Conservation (phyloP, 1,140 invertebrate genomes). For the Nilaparvata lugens region DNA sequence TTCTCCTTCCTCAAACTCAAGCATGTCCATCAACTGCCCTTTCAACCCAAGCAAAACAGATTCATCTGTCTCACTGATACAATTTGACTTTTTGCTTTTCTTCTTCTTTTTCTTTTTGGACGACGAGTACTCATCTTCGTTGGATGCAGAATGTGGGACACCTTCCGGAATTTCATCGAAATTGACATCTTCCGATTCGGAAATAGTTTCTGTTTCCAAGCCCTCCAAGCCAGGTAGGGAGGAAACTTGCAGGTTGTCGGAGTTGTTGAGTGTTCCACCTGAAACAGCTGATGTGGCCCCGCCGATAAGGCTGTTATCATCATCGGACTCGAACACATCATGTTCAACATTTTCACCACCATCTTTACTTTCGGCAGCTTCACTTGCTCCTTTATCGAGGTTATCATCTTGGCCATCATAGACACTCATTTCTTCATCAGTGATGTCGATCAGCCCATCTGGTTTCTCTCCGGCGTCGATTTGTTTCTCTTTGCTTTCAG, state of each 20-base stretch:
- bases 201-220: slow-evolving; percentile 60
- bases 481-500: slow-evolving; percentile 7
- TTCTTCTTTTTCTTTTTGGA: slow-evolving; percentile 24
- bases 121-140: slow-evolving; percentile 21
- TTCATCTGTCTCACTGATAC: slow-evolving; percentile 12
- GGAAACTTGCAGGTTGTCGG: slow-evolving; percentile 9
- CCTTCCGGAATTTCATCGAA: slow-evolving; percentile 14
- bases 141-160: neutral
- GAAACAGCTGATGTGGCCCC: slow-evolving; percentile 26
- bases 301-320: slow-evolving; percentile 19
- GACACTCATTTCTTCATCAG: slow-evolving; percentile 25
- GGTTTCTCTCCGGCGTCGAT: slow-evolving; percentile 19
- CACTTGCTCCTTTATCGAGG: slow-evolving; percentile 8
- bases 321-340: slow-evolving; percentile 24
- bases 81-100: slow-evolving; percentile 16
- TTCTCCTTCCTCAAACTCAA: slow-evolving; percentile 41
- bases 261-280: slow-evolving; percentile 16
- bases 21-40: slow-evolving; percentile 1
- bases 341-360: neutral
- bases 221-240: slow-evolving; percentile 42
- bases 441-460: slow-evolving; percentile 25
- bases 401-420: slow-evolving; percentile 18
- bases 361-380: neutral
- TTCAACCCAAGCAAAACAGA: neutral
- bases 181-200: slow-evolving; percentile 39